Base-by-base conservation (phyloP, 2,888 invertebrate genomes). In the Lydus trimaculatus region DNA sequence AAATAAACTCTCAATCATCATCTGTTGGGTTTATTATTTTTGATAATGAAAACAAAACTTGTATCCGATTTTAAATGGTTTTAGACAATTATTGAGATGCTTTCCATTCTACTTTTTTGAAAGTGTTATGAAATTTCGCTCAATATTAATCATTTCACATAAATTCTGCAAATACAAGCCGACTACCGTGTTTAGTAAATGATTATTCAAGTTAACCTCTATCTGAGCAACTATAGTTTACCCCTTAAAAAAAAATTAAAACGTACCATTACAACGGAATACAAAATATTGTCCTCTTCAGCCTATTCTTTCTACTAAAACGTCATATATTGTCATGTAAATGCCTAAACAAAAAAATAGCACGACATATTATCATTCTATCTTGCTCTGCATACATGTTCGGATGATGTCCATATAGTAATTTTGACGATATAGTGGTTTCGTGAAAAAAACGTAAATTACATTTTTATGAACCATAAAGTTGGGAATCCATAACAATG, bases 401-500 rank as follows among this genome's bases (percentile, higher is more conserved):
- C n/a, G 36, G 6, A 9, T 33, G 33, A 15, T 39, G 39, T n/a
- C 17, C 17, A 43, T 43, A 20, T 48, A 20, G 48, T 48, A 23
- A 48, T 20, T 48, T 48, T 20, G 48, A 61, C 20, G 33, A 64
- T 61, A 67, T 61, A 67, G 39, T 60, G 33, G 67, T 64, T 68
- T 65, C 59, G 20, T 11, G 20, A 48, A 63, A 48, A 63, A 67
- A 67, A 67, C 67, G 67, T 68, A 68, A 65, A 68, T 68, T 68
- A 65, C 62, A 48, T 58, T 65, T 68, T 68, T 68, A 68, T 68
- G 64, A 68, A 61, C 68, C 68, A 65, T 68, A 68, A 68, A 68
- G 62, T 68, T 58, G 61, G 64, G 68, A 65, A 68, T 68, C 64
- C 68, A 68, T 68, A 68, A 68, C 68, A 68, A 67, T 68, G 68